Percentiles rank a stretch among this genome's conserved stretches.
Conservation (phyloP, 1,140 invertebrate genomes). For the Caenorhabditis inopinata region DNA sequence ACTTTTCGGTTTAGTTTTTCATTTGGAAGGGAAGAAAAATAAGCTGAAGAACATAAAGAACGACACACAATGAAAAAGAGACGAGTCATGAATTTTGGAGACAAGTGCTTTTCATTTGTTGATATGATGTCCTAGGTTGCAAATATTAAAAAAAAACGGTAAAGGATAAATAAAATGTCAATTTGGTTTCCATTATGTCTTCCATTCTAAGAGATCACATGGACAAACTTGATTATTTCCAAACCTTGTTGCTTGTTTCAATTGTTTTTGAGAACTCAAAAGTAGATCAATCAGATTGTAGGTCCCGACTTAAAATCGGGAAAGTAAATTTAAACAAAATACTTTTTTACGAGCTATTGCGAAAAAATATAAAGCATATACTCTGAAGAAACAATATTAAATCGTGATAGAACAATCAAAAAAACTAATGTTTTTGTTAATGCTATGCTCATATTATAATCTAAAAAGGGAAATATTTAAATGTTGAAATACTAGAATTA, state of each 20-base stretch:
- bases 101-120: background rate
- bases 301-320: no score
- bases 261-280: no score
- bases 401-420: no score
- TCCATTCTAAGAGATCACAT: no score
- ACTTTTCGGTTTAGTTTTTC: background rate
- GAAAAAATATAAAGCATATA: no score
- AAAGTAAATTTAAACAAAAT: no score
- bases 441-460: background rate
- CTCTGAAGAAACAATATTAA: no score
- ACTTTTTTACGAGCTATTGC: no score
- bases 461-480: background rate
- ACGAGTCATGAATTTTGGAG: conserved; percentile 16
- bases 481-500: background rate
- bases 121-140: background rate
- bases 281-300: no score
- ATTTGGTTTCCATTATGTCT: no score
- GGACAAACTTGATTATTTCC: no score
- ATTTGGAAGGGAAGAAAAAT: background rate
- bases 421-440: background rate
- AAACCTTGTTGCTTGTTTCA: no score
- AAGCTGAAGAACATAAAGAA: background rate
- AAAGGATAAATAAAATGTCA: background rate
- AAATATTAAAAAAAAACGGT: background rate
- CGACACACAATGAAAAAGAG: background rate